Conservation (phyloP, 1,140 invertebrate species). For the Cyphomyrmex costatus region DNA sequence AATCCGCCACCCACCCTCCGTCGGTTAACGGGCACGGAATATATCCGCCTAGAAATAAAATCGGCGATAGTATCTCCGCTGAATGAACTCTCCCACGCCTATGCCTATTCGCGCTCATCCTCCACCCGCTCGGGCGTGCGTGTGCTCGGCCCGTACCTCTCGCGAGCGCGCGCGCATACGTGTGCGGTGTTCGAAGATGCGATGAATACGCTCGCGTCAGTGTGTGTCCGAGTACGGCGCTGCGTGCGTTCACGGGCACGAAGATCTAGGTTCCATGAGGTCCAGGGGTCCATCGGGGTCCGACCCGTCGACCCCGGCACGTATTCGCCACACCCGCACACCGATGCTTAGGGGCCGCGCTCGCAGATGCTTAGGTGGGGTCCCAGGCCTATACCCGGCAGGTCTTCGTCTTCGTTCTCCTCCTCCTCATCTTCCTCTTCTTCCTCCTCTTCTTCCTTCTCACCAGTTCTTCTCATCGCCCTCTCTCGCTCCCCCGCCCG, state of each 20-base stretch:
- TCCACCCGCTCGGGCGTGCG: slow-evolving; percentile 64
- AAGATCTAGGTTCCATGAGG: slow-evolving; percentile 73
- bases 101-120: slow-evolving; percentile 78
- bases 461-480: slow-evolving; percentile 1
- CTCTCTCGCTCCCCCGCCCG: slow-evolving; percentile 15
- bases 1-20: slow-evolving; percentile 40
- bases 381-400: slow-evolving; percentile 68
- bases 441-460: neutral
- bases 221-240: slow-evolving; percentile 55
- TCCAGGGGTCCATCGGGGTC: slow-evolving; percentile 80
- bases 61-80: slow-evolving; percentile 86
- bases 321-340: slow-evolving; percentile 87
- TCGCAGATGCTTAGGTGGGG: slow-evolving; percentile 82
- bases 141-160: slow-evolving; percentile 54
- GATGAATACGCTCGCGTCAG: slow-evolving; percentile 21
- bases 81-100: slow-evolving; percentile 87
- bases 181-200: slow-evolving; percentile 12
- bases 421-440: neutral
- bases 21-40: slow-evolving; percentile 81
- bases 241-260: slow-evolving; percentile 75
- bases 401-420: slow-evolving; percentile 55
- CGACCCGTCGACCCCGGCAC: slow-evolving; percentile 85
- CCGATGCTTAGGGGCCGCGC: slow-evolving; percentile 80
- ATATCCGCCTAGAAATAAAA: slow-evolving; percentile 86
- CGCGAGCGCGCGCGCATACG: neutral